phyloP scores from a whole-genome alignment of 2,888 invertebrate species.

The Quadriops clusia region DNA sequence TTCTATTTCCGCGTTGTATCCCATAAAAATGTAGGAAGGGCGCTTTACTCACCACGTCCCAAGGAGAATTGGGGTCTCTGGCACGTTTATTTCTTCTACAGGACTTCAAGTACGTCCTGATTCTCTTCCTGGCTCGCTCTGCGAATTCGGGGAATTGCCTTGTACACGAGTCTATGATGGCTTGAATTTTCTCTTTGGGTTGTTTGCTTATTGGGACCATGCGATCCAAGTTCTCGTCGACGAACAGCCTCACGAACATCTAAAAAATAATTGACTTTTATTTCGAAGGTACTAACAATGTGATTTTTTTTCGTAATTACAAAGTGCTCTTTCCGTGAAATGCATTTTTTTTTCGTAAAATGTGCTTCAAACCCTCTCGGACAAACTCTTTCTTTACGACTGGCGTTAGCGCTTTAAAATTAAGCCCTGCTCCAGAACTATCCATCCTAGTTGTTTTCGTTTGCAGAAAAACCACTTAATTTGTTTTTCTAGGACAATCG shows the following conservation, averaged over 20 bases:
- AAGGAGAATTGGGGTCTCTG: conserved; percentile 64
- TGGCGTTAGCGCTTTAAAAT: too few species aligned
- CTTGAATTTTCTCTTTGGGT: conserved; percentile 95
- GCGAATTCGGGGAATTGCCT: conserved; percentile 95
- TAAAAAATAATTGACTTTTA: conserved; percentile 43
- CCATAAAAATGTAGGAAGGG: too few species aligned
- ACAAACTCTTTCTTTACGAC: too few species aligned
- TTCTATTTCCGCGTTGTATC: too few species aligned
- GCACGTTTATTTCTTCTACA: conserved; percentile 90
- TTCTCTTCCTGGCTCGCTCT: conserved; percentile 86
- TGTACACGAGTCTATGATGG: conserved; percentile 93
- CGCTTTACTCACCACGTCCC: conserved; percentile 84
- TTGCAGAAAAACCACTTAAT: too few species aligned
- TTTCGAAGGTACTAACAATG: not conserved
- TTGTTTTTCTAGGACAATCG: too few species aligned
- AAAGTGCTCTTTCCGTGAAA: too few species aligned
- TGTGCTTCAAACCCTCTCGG: too few species aligned
- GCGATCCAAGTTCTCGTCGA: conserved; percentile 91
- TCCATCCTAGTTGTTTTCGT: too few species aligned
- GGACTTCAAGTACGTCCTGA: conserved; percentile 90
- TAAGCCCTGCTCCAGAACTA: too few species aligned
- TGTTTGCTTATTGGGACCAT: conserved; percentile 96
- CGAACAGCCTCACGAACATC: conserved; percentile 96
- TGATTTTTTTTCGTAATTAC: conserved; percentile 3
- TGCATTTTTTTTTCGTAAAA: too few species aligned